These are phyloP conservation scores for Cheilinus undulatus DNA, from an alignment of 2,113 vertebrate species.

Conservation along the genomic window DNA sequence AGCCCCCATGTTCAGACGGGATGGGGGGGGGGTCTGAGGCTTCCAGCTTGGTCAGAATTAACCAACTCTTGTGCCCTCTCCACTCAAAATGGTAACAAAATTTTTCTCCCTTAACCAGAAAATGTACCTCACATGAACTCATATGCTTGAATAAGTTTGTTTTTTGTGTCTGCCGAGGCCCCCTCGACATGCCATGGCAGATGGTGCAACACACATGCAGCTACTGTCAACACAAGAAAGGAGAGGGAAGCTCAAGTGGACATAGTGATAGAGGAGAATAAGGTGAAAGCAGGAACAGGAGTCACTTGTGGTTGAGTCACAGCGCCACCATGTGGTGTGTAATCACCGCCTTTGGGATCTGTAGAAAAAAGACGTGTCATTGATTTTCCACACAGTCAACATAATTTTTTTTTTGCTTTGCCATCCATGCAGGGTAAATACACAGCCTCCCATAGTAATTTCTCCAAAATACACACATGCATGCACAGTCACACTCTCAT, in stretches of 20 bases:
- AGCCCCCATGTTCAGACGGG: constrained; percentile 69
- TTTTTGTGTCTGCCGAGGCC: constrained; percentile 5
- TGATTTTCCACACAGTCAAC: constrained; percentile 76
- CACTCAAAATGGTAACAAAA: constrained; percentile 31
- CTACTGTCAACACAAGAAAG: constrained; percentile 73
- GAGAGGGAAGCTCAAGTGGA: constrained; percentile 59
- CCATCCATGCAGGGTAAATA: constrained; percentile 56
- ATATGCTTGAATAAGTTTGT: background rate
- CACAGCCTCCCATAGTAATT: constrained; percentile 65
- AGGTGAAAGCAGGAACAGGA: constrained; percentile 68
- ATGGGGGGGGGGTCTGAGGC: constrained; percentile 58
- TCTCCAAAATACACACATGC: constrained; percentile 63
- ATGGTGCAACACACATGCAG: constrained; percentile 77
- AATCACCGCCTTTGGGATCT: constrained; percentile 8
- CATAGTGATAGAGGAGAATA: constrained; percentile 50
- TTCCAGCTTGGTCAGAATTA: constrained; percentile 75
- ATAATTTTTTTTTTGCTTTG: constrained; percentile 55
- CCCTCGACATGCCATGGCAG: constrained; percentile 68
- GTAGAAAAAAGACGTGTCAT: constrained; percentile 51
- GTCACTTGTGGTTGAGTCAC: constrained; percentile 66
- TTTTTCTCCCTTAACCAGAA: constrained; percentile 30
- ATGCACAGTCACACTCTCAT: constrained; percentile 36
- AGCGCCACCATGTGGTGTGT: constrained; percentile 77
- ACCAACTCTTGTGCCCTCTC: constrained; percentile 55
- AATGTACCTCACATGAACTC: constrained; percentile 16